These are phyloP conservation scores for Spea hammondii DNA, from an alignment of 2,797 vertebrate genomes.

Conservation along the genomic window DNA sequence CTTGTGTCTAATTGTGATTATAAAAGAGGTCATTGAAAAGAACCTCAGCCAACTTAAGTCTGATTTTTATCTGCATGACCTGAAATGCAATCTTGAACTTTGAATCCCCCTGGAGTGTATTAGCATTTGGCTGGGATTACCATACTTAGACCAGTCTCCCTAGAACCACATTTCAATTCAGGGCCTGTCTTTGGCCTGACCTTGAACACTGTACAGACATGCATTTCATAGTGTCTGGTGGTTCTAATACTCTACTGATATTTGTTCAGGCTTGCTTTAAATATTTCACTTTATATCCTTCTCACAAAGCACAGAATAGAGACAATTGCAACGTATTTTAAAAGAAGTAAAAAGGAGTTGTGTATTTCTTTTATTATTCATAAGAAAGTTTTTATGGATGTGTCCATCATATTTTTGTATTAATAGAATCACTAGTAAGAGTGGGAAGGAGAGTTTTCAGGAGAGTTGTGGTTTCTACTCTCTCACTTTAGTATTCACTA, in stretches of 20 bases:
- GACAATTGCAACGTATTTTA: no score
- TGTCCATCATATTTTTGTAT: no score
- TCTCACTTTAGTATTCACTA: no score
- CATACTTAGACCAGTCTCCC: slow-evolving; percentile 17
- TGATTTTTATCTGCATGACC: slow-evolving; percentile 53
- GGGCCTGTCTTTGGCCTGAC: slow-evolving; percentile 19
- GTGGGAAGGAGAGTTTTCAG: no score
- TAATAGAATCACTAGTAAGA: no score
- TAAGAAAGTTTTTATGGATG: no score
- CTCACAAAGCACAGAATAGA: no score
- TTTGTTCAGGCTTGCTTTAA: not conserved
- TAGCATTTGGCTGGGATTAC: slow-evolving; percentile 45
- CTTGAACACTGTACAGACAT: slow-evolving; percentile 5
- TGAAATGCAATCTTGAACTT: slow-evolving; percentile 53
- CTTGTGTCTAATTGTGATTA: slow-evolving; percentile 50
- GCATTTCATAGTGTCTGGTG: not conserved
- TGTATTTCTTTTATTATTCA: no score
- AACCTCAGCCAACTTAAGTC: slow-evolving; percentile 51
- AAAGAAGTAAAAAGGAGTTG: no score
- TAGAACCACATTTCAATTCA: slow-evolving; percentile 14
- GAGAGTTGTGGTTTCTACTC: no score
- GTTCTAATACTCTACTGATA: not conserved
- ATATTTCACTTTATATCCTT: no score
- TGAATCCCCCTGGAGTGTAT: slow-evolving; percentile 46
- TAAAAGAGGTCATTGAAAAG: slow-evolving; percentile 50